A percentile compares a stretch with the other conserved stretches of the same genome.
phyloP scores from a whole-genome alignment of 2,888 invertebrate species.

The Leptopilina myrica region DNA sequence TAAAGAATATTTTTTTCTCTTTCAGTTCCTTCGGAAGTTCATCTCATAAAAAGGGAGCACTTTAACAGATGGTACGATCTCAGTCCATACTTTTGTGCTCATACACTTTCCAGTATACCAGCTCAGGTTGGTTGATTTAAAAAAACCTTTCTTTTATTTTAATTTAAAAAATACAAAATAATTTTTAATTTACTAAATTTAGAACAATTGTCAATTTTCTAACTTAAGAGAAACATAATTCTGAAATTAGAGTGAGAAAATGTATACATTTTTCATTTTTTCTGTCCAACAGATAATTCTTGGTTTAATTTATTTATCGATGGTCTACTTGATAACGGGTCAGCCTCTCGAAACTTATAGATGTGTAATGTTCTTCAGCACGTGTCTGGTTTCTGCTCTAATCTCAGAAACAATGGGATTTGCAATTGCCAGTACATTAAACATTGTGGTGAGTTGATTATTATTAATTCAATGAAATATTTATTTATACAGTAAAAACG shows the following conservation, averaged over 20 bases:
- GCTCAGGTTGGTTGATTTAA: constrained; percentile 78
- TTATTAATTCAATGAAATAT: constrained; percentile 13
- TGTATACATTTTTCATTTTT: not conserved
- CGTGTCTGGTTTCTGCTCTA: constrained; percentile 84
- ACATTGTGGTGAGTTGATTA: constrained; percentile 84
- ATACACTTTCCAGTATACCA: constrained; percentile 85
- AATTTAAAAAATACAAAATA: not conserved
- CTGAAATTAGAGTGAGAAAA: too few relatives aligned
- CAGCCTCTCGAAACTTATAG: constrained; percentile 86
- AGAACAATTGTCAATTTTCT: too few relatives aligned
- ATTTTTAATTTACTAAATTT: too few relatives aligned
- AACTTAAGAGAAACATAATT: too few relatives aligned
- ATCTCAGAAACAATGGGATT: constrained; percentile 89
- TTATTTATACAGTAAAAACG: constrained; percentile 11
- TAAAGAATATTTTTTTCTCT: constrained; percentile 10
- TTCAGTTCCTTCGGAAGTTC: constrained; percentile 89
- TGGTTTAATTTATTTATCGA: constrained; percentile 82
- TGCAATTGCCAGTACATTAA: constrained; percentile 85
- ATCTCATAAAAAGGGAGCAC: constrained; percentile 87
- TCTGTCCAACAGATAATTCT: constrained; percentile 77
- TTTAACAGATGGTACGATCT: constrained; percentile 92
- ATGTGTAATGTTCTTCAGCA: constrained; percentile 83
- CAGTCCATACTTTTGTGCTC: constrained; percentile 87
- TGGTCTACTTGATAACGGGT: constrained; percentile 86
- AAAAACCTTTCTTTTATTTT: constrained; percentile 21